Evolutionary conservation across 2,888 invertebrate genomes (phyloP).

Genomic region (Diarsia brunnea): DNA sequence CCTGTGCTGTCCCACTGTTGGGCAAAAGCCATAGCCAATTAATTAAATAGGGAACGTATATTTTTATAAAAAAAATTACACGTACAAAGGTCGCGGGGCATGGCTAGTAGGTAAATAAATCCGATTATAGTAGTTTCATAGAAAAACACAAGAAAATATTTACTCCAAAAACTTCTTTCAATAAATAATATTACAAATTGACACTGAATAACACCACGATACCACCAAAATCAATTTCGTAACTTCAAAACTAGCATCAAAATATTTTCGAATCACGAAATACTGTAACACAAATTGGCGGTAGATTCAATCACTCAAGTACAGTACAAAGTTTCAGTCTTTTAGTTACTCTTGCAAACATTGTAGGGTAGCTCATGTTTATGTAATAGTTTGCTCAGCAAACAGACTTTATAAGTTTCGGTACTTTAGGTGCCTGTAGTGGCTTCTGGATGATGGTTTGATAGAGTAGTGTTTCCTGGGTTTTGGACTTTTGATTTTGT

Average conservation of each 20-base stretch:
- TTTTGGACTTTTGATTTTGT: background rate
- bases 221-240: background rate
- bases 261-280: constrained; percentile 23
- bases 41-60: too few species aligned
- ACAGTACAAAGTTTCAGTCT: constrained; percentile 17
- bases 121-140: too few species aligned
- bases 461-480: background rate
- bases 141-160: too few species aligned
- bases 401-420: constrained; percentile 43
- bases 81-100: too few species aligned
- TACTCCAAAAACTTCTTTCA: too few species aligned
- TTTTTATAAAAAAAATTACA: too few species aligned
- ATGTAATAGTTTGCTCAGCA: constrained; percentile 55
- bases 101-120: too few species aligned
- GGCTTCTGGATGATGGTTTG: constrained; percentile 5
- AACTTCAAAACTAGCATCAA: background rate
- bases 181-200: background rate
- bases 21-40: too few species aligned
- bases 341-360: constrained; percentile 47
- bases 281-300: constrained; percentile 31
- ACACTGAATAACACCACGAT: background rate
- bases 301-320: constrained; percentile 46
- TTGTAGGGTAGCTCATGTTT: constrained; percentile 55
- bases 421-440: background rate
- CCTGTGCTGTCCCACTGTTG: too few species aligned